These are phyloP conservation scores for Chromobotia macracanthus DNA, from an alignment of 2,797 vertebrate genomes.

Conservation along the genomic window DNA sequence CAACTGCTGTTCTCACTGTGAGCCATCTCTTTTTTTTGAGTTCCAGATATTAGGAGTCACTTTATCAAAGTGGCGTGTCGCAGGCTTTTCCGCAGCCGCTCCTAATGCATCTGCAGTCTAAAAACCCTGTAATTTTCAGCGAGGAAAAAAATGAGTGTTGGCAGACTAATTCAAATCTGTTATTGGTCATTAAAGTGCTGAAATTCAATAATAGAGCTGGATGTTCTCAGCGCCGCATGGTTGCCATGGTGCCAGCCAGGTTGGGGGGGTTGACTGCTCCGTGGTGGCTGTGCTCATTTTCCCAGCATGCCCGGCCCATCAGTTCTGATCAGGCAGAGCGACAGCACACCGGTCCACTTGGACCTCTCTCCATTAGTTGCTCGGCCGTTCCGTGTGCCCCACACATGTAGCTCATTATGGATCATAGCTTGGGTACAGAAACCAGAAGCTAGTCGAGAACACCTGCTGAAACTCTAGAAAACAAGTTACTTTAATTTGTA, in stretches of 20 bases:
- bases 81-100: conserved; percentile 41
- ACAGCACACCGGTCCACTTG: conserved; percentile 64
- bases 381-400: conserved; percentile 46
- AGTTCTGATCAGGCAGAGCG: conserved; percentile 78
- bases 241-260: conserved; percentile 28
- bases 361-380: conserved; percentile 73
- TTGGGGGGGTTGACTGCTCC: conserved; percentile 26
- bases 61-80: conserved; percentile 50
- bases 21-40: conserved; percentile 42
- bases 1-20: conserved; percentile 15
- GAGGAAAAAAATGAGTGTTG: conserved; percentile 76
- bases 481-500: too few relatives aligned
- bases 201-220: conserved; percentile 81
- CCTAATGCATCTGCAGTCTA: conserved; percentile 59
- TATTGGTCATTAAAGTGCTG: conserved; percentile 76
- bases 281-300: conserved; percentile 66
- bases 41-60: conserved; percentile 47
- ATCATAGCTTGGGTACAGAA: conserved; percentile 68
- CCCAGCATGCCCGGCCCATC: conserved; percentile 73
- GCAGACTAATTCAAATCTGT: conserved; percentile 78
- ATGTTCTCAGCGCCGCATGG: conserved; percentile 48
- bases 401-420: conserved; percentile 76
- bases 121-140: conserved; percentile 62
- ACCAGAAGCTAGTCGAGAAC: background rate
- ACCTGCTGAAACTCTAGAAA: background rate